Evolutionary conservation across 2,113 vertebrate species (phyloP).

Genomic region (Nesogale talazaci): DNA sequence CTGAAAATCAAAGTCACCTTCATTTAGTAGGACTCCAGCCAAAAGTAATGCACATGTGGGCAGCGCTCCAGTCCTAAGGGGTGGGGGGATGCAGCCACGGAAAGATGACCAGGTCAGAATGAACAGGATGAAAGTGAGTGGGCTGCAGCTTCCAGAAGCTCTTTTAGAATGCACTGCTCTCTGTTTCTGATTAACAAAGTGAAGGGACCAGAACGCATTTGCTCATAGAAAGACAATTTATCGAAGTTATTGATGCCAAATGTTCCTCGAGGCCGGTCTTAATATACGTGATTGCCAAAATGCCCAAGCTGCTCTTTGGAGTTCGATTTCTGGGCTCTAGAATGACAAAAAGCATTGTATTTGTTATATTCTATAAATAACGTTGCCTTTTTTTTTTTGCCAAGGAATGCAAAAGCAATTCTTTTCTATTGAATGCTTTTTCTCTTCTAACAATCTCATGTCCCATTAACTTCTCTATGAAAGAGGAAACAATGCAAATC

Average conservation of each 20-base stretch:
- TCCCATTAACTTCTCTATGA: conserved; percentile 42
- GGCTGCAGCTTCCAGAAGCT: not conserved
- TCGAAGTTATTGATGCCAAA: conserved; percentile 15
- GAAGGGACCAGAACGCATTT: conserved; percentile 40
- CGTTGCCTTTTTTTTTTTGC: not conserved
- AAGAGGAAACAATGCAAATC: conserved; percentile 33
- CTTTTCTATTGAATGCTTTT: not conserved
- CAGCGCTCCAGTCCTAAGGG: conserved; percentile 59
- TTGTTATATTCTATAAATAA: not conserved
- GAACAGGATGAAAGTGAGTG: not conserved
- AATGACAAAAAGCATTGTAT: conserved; percentile 19
- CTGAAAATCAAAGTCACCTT: conserved; percentile 66
- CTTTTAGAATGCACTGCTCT: not conserved
- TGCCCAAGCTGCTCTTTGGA: not conserved
- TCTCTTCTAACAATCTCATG: not conserved
- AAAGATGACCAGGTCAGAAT: conserved; percentile 10
- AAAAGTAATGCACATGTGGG: conserved; percentile 66
- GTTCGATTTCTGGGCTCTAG: conserved; percentile 19
- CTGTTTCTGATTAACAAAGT: conserved; percentile 24
- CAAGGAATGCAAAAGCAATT: conserved; percentile 21
- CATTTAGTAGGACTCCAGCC: conserved; percentile 52
- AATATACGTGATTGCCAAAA: not conserved
- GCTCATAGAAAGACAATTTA: conserved; percentile 21
- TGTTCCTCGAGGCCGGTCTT: conserved; percentile 7
- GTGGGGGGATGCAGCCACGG: not conserved